Evolutionary conservation across 2,888 invertebrate genomes (phyloP).

Genomic region (Trimorus sp.): DNA sequence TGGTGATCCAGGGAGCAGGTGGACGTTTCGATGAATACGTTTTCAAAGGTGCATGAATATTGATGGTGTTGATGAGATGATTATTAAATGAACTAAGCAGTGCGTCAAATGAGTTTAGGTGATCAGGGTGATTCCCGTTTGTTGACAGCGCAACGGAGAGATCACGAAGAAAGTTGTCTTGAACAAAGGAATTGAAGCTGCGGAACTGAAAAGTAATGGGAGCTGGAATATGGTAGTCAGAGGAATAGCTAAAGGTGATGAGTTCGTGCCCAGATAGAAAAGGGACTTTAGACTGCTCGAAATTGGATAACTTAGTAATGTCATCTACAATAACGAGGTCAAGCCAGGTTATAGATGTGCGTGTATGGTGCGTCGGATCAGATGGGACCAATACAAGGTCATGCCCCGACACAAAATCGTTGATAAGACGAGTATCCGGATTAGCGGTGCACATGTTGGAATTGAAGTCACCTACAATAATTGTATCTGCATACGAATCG

Average conservation of each 20-base stretch:
- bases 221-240: not conserved
- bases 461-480: too few species aligned
- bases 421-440: not conserved
- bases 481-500: not conserved
- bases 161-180: not conserved
- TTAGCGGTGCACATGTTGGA: not conserved
- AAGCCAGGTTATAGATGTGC: too few species aligned
- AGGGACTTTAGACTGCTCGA: too few species aligned
- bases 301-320: not conserved
- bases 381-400: not conserved
- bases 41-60: not conserved
- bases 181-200: not conserved
- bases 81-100: not conserved
- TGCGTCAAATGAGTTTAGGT: not conserved
- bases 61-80: not conserved
- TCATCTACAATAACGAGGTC: slow-evolving; percentile 3
- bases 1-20: too few species aligned
- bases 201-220: not conserved
- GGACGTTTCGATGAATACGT: too few species aligned
- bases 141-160: too few species aligned
- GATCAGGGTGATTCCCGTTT: too few species aligned
- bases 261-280: too few species aligned
- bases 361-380: too few species aligned
- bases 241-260: too few species aligned
- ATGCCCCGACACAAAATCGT: not conserved